Evolutionary conservation across 2,888 invertebrate genomes (phyloP), one percentile per base, ranked within the genome.

Genomic region (Mallateleia sp.): DNA sequence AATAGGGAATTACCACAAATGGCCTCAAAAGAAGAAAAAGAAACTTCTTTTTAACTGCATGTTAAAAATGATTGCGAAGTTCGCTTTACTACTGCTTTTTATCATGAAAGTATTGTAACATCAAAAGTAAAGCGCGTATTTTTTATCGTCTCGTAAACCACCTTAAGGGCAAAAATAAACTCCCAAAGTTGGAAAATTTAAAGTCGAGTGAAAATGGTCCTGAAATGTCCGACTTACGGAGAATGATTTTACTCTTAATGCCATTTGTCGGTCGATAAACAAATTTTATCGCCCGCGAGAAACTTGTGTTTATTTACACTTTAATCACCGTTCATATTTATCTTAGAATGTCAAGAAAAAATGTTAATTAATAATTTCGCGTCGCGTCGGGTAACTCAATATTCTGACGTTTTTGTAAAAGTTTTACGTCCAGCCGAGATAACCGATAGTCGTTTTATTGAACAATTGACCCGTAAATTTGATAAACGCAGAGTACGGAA

Each of bases 391-490:
- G 42, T 38, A 66, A 38, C 22, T 64, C 45, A 28, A 45, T 45
- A 66, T 64, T 24, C 47, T 18, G 25, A 58, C 24, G 20, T 56
- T 25, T 34, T 22, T 69, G 58, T 79, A 69, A 71, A 79, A 79
- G 60, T 18, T n/a, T n/a, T n/a, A 52, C 50, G 11, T 28, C 45
- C 22, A 62, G 14, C 25, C 15, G 72, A 81, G 66, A 81, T 74
- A 81, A 74, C 74, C 38, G 25, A 67, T 67, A 58, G 74, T 74
- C 52, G 54, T 50, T 74, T 50, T n/a, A n/a, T n/a, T 42, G 72
- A 47, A 58, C 74, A 52, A 50, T 74, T 81, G 81, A 81, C 81
- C 74, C 45, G 82, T 75, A 75, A 82, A 82, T 81, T 74, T 74
- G 81, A 81, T 82, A 75, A 82, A 75, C 82, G 66, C 45, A 14